Conservation (phyloP, 2,888 invertebrate species). For the Pediacus dermestoides region DNA sequence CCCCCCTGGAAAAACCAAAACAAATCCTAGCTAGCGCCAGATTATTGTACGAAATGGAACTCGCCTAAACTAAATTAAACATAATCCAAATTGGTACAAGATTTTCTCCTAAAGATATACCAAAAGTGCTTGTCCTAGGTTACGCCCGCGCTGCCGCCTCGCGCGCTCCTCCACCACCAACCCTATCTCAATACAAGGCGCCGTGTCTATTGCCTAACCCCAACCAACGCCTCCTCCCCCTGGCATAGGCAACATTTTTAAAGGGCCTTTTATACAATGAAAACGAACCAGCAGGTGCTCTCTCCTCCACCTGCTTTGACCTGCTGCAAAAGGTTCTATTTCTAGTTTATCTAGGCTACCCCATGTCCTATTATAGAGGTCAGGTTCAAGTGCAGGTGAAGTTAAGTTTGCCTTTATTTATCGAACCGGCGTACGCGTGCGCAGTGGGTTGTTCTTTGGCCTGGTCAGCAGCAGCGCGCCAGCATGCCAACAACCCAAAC, state of each 20-base stretch:
- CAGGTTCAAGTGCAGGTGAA: slow-evolving; percentile 53
- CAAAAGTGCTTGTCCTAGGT: slow-evolving; percentile 48
- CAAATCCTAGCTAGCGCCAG: too few species aligned
- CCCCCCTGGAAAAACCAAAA: too few species aligned
- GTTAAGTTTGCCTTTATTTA: slow-evolving; percentile 34
- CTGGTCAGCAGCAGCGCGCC: slow-evolving; percentile 6
- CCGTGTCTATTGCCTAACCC: slow-evolving; percentile 14
- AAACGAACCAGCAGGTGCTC: not conserved
- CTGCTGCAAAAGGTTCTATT: slow-evolving; percentile 29
- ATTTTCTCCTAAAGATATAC: too few species aligned
- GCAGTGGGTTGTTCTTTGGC: slow-evolving; percentile 15
- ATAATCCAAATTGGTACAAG: too few species aligned
- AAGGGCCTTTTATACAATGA: too few species aligned
- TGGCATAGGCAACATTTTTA: too few species aligned
- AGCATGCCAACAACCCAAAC: too few species aligned
- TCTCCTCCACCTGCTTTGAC: slow-evolving; percentile 28
- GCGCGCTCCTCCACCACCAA: too few species aligned
- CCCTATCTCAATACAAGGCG: slow-evolving; percentile 32
- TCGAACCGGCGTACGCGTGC: slow-evolving; percentile 37
- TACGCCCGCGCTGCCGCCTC: slow-evolving; percentile 44
- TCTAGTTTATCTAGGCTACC: slow-evolving; percentile 44
- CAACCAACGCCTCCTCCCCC: not conserved
- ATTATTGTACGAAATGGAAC: too few species aligned
- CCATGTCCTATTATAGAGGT: slow-evolving; percentile 47
- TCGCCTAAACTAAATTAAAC: too few species aligned